These are phyloP conservation scores for Littorina saxatilis DNA, from an alignment of 1,140 invertebrate species.

Conservation along the genomic window DNA sequence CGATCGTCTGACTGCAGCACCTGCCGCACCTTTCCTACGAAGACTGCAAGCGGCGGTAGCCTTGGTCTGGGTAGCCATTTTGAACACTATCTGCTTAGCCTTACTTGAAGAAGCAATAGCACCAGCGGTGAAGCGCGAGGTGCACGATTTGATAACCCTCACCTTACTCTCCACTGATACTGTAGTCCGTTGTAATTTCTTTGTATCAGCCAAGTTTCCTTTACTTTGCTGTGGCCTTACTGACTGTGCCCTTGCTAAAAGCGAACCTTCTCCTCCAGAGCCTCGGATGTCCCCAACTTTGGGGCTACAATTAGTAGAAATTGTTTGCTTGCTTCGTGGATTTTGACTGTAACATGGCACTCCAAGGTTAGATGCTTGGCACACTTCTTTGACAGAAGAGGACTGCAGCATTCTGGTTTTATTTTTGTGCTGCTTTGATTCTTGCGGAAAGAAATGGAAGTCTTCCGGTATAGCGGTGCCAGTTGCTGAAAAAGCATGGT, in stretches of 20 bases:
- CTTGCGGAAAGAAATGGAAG: background rate
- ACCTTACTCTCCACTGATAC: too few relatives aligned
- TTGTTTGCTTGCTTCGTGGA: conserved; percentile 10
- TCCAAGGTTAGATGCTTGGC: background rate
- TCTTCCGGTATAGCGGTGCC: too few relatives aligned
- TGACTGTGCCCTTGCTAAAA: too few relatives aligned
- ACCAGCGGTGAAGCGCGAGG: too few relatives aligned
- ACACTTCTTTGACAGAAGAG: background rate
- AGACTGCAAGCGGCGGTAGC: background rate
- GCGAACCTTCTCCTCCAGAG: background rate
- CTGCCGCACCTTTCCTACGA: background rate
- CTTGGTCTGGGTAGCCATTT: background rate
- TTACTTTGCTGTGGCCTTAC: too few relatives aligned
- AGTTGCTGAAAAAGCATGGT: too few relatives aligned
- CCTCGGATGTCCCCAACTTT: background rate
- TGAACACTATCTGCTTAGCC: background rate
- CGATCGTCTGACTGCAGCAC: background rate
- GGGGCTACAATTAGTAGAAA: too few relatives aligned
- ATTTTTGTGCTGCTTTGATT: background rate
- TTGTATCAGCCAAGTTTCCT: too few relatives aligned
- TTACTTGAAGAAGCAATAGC: too few relatives aligned
- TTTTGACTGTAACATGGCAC: background rate
- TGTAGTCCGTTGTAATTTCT: too few relatives aligned
- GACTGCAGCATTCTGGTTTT: too few relatives aligned
- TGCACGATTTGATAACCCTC: too few relatives aligned